These are phyloP conservation scores for Alcis repandata DNA, from an alignment of 2,888 invertebrate species.

Conservation along the genomic window DNA sequence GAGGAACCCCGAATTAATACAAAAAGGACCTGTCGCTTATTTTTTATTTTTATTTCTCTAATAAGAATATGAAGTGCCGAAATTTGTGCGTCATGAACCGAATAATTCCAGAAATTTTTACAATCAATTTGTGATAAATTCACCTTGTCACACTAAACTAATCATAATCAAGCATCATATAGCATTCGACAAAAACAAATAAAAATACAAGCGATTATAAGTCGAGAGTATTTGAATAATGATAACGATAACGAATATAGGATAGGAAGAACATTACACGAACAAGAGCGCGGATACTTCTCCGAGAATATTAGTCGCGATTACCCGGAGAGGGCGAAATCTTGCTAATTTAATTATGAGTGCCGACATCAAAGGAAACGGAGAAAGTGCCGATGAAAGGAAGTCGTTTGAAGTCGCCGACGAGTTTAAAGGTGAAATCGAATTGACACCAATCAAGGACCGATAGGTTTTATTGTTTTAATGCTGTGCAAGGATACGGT, in stretches of 20 bases:
- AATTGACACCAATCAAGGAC: conserved; percentile 24
- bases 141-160: not conserved
- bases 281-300: conserved; percentile 1
- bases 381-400: conserved; percentile 20
- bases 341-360: conserved; percentile 35
- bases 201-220: conserved; percentile 1
- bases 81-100: too few relatives aligned
- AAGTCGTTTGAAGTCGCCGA: conserved; percentile 29
- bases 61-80: too few relatives aligned
- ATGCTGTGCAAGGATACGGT: not conserved
- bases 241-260: conserved; percentile 36
- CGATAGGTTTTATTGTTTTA: conserved; percentile 12
- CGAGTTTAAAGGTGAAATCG: conserved; percentile 39
- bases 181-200: conserved; percentile 2
- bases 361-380: conserved; percentile 19
- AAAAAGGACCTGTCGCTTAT: too few relatives aligned
- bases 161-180: not conserved
- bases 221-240: conserved; percentile 24
- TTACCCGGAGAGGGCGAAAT: conserved; percentile 21
- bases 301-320: conserved; percentile 23
- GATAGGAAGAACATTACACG: conserved; percentile 15
- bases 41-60: too few relatives aligned
- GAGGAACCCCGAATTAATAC: too few relatives aligned
- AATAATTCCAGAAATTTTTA: too few relatives aligned
- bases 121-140: too few relatives aligned